Conservation (phyloP, 2,797 vertebrate species). For the Neosalanx taihuensis region DNA sequence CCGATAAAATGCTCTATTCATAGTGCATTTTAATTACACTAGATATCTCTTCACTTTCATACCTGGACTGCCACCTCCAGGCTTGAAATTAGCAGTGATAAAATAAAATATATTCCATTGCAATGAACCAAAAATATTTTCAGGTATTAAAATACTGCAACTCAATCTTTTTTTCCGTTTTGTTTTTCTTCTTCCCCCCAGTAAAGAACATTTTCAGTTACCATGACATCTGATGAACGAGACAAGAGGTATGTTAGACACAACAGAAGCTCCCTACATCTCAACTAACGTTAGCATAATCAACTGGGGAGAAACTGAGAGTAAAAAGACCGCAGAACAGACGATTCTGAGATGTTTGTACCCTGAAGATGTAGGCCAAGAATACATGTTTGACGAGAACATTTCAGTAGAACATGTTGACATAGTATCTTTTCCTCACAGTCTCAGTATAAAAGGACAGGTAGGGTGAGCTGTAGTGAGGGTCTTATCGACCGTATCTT, state of each 20-base stretch:
- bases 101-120: constrained; percentile 53
- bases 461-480: constrained; percentile 29
- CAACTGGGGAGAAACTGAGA: constrained; percentile 18
- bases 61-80: constrained; percentile 51
- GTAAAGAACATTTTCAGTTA: constrained; percentile 55
- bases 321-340: constrained; percentile 11
- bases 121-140: constrained; percentile 12
- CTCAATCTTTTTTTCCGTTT: constrained; percentile 32
- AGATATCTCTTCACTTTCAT: constrained; percentile 62
- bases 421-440: constrained; percentile 12
- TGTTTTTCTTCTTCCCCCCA: too few relatives aligned
- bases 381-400: constrained; percentile 36
- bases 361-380: constrained; percentile 15
- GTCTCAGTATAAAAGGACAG: constrained; percentile 48
- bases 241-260: constrained; percentile 30
- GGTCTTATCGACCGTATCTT: background rate
- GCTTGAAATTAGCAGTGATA: constrained; percentile 51
- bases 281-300: constrained; percentile 8
- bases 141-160: constrained; percentile 37
- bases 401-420: constrained; percentile 36
- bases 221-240: constrained; percentile 30
- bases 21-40: constrained; percentile 59
- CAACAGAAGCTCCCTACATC: constrained; percentile 23
- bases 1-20: constrained; percentile 28
- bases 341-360: constrained; percentile 26